Evolutionary conservation across 2,888 invertebrate genomes (phyloP).

Genomic region (Operophtera brumata): DNA sequence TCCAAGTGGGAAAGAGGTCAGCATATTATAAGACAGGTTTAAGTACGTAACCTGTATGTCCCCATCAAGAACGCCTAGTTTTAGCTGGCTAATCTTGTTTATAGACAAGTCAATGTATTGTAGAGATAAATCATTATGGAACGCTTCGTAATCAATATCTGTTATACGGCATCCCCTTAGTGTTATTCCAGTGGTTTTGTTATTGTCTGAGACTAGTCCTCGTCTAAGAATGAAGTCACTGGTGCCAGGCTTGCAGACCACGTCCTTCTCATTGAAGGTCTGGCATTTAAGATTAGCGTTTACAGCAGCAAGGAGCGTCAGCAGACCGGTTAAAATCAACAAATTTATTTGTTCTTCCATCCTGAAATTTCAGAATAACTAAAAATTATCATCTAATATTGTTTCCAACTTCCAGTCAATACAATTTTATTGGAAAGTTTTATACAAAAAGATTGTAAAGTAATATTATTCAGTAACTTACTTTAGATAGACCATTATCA

Average conservation of each 20-base stretch:
- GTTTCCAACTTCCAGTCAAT: not conserved
- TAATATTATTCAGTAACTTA: not conserved
- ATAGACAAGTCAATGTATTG: slow-evolving; percentile 52
- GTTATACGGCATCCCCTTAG: slow-evolving; percentile 41
- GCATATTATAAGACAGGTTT: slow-evolving; percentile 52
- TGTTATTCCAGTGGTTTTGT: slow-evolving; percentile 38
- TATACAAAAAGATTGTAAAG: not conserved
- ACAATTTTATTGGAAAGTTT: no score
- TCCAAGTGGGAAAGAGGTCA: slow-evolving; percentile 49
- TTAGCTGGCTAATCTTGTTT: slow-evolving; percentile 49
- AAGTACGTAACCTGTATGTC: slow-evolving; percentile 41
- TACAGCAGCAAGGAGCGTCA: not conserved
- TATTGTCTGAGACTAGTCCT: slow-evolving; percentile 46
- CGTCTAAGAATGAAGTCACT: slow-evolving; percentile 35
- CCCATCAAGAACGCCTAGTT: slow-evolving; percentile 53
- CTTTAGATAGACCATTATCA: not conserved
- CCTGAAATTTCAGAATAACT: slow-evolving; percentile 13
- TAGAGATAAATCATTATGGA: slow-evolving; percentile 44
- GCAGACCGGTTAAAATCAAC: not conserved
- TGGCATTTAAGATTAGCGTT: slow-evolving; percentile 31
- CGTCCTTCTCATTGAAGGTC: slow-evolving; percentile 30
- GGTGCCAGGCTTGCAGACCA: slow-evolving; percentile 38
- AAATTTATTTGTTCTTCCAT: slow-evolving; percentile 6
- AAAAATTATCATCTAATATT: not conserved
- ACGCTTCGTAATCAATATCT: slow-evolving; percentile 47